These are phyloP conservation scores for Cataglyphis livida DNA, from an alignment of 2,888 invertebrate genomes.

Conservation along the genomic window DNA sequence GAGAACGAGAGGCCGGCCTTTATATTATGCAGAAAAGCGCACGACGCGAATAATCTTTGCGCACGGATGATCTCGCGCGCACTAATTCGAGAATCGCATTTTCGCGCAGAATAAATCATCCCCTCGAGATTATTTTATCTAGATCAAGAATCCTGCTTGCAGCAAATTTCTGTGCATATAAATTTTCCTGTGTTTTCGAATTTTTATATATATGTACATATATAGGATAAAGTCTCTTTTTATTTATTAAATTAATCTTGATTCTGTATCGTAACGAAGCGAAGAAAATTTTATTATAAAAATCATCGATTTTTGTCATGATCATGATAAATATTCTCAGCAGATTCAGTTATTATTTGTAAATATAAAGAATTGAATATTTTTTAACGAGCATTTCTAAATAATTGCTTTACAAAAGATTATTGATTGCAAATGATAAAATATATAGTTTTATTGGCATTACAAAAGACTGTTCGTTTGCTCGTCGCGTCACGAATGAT, in stretches of 20 bases:
- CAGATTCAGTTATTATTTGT: background rate
- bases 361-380: constrained; percentile 3
- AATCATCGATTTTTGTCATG: background rate
- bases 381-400: background rate
- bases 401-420: background rate
- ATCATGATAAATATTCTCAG: background rate
- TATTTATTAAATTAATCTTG: background rate
- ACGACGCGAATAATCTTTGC: constrained; percentile 29
- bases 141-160: background rate
- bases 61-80: background rate
- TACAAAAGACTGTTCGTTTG: constrained; percentile 3
- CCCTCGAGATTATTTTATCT: constrained; percentile 33
- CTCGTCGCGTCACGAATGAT: background rate
- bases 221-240: background rate
- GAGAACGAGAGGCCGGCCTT: background rate
- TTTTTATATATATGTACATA: background rate
- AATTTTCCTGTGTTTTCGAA: background rate
- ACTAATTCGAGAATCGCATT: background rate
- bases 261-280: background rate
- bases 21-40: background rate
- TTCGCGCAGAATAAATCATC: constrained; percentile 18
- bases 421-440: constrained; percentile 14
- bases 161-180: background rate
- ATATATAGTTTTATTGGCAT: constrained; percentile 9
- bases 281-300: background rate